Base-by-base conservation (phyloP, 2,888 invertebrate genomes). In the Ochropleura leucogaster region DNA sequence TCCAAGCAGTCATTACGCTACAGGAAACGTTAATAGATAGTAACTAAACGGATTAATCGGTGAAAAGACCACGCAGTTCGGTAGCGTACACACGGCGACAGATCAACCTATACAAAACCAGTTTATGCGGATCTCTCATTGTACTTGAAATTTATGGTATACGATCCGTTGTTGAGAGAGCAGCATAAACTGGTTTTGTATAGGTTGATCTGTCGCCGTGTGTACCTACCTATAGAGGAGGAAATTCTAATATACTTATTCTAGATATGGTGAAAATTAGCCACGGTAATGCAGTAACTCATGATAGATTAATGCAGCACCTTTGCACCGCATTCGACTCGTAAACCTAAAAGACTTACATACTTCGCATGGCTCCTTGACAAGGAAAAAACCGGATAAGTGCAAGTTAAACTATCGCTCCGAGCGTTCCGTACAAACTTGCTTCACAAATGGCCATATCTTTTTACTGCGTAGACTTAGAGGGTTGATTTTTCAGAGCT, bases 11-110 rank as follows among this genome's bases (percentile, higher is more conserved):
- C 79, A 79, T 84, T 68, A 86, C 82, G 85, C 88, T 88, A 86
- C 89, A 90, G 90, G 91, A 91, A 91, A 92, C 81, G 82, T 85
- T 90, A 89, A 91, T 90, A 87, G 88, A 89, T 30, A 30, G 30
- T 90, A 89, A 85, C 80, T 86, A 79, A 83, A 85, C 83, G 85
- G 57, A 85, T 79, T 86, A 79, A 83, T 85, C 83, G 85, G 57
- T 78, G 71, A 71, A 73, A 74, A 75, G 74, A 40, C 46, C 18
- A 20, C 47, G 0, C 47, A 30, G 18, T 59, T 79, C 63, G n/a
- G 51, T 64, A 14, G 20, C 18, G 12, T 16, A n/a, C n/a, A n/a
- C n/a, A n/a, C n/a, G n/a, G n/a, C n/a, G n/a, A n/a, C n/a, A n/a
- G n/a, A n/a, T n/a, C n/a, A n/a, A n/a, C n/a, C n/a, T n/a, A n/a